Conservation (phyloP, 2,888 invertebrate genomes). For the Melolontha melolontha region DNA sequence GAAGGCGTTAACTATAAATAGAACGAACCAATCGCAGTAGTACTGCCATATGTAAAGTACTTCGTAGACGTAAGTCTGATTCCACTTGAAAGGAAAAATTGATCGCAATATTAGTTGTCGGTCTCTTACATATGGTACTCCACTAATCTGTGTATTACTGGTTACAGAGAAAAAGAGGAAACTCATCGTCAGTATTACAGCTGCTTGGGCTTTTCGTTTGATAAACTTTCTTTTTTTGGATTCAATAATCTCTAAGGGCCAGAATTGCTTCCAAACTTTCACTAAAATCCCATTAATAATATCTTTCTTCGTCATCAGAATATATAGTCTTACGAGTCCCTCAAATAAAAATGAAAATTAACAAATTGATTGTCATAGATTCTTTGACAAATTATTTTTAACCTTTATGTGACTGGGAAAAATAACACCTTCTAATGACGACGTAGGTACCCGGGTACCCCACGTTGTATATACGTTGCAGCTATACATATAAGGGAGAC, state of each 20-base stretch:
- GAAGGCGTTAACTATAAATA: slow-evolving; percentile 36
- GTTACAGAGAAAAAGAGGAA: slow-evolving; percentile 17
- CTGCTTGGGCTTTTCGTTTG: background rate
- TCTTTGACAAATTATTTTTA: too few relatives aligned
- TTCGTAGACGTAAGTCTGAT: slow-evolving; percentile 45
- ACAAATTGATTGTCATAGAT: background rate
- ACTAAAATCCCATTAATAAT: slow-evolving; percentile 30
- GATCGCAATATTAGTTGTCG: slow-evolving; percentile 40
- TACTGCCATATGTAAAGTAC: slow-evolving; percentile 47
- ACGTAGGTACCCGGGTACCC: too few relatives aligned
- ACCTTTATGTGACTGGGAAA: too few relatives aligned
- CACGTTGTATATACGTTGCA: too few relatives aligned
- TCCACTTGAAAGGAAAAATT: slow-evolving; percentile 46
- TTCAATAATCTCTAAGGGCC: slow-evolving; percentile 31
- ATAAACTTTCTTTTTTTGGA: background rate
- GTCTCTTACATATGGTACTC: slow-evolving; percentile 31
- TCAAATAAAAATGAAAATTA: slow-evolving; percentile 7
- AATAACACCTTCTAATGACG: too few relatives aligned
- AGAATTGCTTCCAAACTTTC: slow-evolving; percentile 41
- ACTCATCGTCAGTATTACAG: slow-evolving; percentile 1
- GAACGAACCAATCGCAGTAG: slow-evolving; percentile 40
- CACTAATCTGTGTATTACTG: slow-evolving; percentile 34
- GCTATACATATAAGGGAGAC: too few relatives aligned
- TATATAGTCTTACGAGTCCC: slow-evolving; percentile 37
- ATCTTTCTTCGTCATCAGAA: slow-evolving; percentile 27